These are phyloP conservation scores for Gymnocheta viridis DNA, from an alignment of 2,888 invertebrate genomes.

Conservation along the genomic window DNA sequence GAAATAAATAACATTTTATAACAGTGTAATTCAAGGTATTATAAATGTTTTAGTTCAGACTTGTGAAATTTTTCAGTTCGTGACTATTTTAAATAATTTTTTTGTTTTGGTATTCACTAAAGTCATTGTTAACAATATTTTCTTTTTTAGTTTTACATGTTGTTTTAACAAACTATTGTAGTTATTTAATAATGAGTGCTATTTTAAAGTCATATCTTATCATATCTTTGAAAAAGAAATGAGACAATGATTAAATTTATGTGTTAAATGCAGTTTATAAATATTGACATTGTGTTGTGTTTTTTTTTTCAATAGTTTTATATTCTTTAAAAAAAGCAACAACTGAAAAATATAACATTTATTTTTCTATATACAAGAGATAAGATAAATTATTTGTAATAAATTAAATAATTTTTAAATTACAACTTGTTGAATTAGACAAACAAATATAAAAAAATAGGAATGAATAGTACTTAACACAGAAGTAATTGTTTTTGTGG, in stretches of 20 bases:
- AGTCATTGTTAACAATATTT: background rate
- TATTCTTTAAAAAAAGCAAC: background rate
- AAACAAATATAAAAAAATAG: background rate
- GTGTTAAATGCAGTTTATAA: slow-evolving; percentile 36
- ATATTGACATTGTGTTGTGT: background rate
- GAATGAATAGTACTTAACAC: background rate
- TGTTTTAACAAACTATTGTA: background rate
- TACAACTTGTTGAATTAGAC: background rate
- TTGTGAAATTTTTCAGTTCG: background rate
- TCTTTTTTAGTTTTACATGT: background rate
- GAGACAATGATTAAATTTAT: slow-evolving; percentile 43
- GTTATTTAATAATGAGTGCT: slow-evolving; percentile 7
- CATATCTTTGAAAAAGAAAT: background rate
- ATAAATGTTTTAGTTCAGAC: background rate
- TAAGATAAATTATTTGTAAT: slow-evolving; percentile 45
- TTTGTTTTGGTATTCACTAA: background rate
- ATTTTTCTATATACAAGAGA: slow-evolving; percentile 6
- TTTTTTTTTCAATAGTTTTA: background rate
- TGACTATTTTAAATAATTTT: slow-evolving; percentile 17
- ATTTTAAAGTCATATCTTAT: slow-evolving; percentile 32
- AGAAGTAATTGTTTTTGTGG: background rate
- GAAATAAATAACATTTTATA: background rate
- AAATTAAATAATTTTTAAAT: background rate
- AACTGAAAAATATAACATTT: slow-evolving; percentile 20
- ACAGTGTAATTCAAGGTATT: background rate